Evolutionary conservation across 2,113 vertebrate genomes (phyloP).

Genomic region (Lates calcarifer): DNA sequence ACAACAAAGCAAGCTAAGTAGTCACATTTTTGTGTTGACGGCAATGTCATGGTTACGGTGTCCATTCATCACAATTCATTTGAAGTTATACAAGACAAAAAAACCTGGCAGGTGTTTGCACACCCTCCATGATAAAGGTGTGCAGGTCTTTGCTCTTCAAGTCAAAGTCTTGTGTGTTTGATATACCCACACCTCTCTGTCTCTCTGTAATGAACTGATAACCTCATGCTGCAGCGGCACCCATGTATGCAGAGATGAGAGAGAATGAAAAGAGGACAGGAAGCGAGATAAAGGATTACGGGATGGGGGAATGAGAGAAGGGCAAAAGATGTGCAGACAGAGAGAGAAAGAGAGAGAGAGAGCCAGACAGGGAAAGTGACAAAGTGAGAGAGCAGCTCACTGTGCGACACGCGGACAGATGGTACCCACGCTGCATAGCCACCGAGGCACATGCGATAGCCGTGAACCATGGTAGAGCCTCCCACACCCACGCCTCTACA

Average conservation of each 20-base stretch:
- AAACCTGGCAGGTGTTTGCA: conserved; percentile 2
- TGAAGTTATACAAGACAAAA: background rate
- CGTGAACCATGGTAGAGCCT: conserved; percentile 73
- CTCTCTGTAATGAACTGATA: conserved; percentile 46
- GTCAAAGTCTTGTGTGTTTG: conserved; percentile 17
- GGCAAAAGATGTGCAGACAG: conserved; percentile 43
- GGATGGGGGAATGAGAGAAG: conserved; percentile 30
- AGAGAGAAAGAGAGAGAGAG: conserved; percentile 2
- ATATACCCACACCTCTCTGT: conserved; percentile 5
- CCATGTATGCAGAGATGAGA: conserved; percentile 23
- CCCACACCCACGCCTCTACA: conserved; percentile 75
- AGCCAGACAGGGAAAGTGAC: conserved; percentile 40
- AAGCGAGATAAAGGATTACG: conserved; percentile 35
- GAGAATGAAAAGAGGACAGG: conserved; percentile 24
- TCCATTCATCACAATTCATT: conserved; percentile 21
- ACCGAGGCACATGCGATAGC: conserved; percentile 75
- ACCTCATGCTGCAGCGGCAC: conserved; percentile 9
- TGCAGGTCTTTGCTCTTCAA: conserved; percentile 10
- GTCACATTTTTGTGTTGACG: background rate
- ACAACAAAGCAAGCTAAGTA: background rate
- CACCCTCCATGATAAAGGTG: background rate
- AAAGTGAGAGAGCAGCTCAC: conserved; percentile 60
- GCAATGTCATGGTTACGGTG: background rate
- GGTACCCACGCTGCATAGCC: conserved; percentile 71
- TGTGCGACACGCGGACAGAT: conserved; percentile 77